Conservation (phyloP, 2,113 vertebrate genomes). For the Nicator chloris region DNA sequence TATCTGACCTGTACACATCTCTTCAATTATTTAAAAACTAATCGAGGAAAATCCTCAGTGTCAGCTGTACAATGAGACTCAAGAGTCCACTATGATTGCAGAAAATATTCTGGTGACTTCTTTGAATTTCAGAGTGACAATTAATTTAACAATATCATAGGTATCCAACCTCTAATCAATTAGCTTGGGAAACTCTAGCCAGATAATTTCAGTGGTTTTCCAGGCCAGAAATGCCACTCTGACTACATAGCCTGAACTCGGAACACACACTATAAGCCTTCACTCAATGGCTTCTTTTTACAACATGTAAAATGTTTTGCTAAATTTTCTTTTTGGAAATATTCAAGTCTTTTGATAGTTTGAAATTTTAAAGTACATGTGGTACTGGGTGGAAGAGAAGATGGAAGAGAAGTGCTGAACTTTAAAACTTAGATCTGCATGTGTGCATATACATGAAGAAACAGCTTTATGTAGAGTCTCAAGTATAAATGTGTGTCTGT, state of each 20-base stretch:
- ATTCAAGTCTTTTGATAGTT: not conserved
- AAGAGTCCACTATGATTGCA: not conserved
- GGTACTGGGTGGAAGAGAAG: not conserved
- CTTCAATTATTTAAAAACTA: not conserved
- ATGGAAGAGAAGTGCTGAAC: not conserved
- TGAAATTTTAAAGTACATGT: not conserved
- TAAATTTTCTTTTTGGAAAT: not conserved
- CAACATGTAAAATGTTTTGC: not conserved
- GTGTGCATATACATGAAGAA: not conserved
- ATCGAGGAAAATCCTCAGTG: not conserved
- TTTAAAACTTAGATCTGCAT: not conserved
- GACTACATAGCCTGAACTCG: not conserved
- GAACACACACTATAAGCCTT: rapidly evolving
- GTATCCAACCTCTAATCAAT: not conserved
- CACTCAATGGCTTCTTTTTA: not conserved
- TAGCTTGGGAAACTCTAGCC: not conserved
- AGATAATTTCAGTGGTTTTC: not conserved
- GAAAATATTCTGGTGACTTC: not conserved
- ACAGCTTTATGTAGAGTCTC: not conserved
- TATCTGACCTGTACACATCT: not conserved
- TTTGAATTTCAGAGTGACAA: not conserved
- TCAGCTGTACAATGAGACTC: not conserved
- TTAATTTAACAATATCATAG: not conserved
- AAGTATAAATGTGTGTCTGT: not conserved
- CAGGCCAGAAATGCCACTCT: not conserved